A percentile compares a stretch with the other conserved stretches of the same genome.
phyloP scores from a whole-genome alignment of 2,113 vertebrate species.

The Manacus vitellinus region DNA sequence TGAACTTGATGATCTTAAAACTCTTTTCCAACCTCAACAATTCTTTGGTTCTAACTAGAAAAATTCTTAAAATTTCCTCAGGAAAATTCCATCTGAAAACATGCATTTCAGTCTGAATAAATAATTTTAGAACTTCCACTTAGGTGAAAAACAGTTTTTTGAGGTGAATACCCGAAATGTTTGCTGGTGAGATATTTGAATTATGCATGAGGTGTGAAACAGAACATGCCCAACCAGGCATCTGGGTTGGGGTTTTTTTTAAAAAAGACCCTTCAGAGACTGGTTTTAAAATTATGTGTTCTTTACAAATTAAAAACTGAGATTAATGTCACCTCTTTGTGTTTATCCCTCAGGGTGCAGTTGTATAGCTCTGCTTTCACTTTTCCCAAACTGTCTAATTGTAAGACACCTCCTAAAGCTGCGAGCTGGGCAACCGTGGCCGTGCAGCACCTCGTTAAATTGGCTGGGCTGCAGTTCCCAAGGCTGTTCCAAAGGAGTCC shows the following conservation, averaged over 20 bases:
- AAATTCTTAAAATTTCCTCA: background rate
- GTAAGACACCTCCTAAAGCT: background rate
- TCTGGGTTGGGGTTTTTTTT: background rate
- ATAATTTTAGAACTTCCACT: background rate
- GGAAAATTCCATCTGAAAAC: background rate
- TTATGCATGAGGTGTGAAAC: background rate
- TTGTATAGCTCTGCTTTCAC: background rate
- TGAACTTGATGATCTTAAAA: background rate
- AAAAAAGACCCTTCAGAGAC: background rate
- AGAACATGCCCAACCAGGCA: accelerated
- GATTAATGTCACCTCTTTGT: background rate
- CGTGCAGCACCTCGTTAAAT: accelerated
- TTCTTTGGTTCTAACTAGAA: background rate
- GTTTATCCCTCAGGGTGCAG: background rate
- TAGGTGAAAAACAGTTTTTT: background rate
- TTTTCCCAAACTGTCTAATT: background rate
- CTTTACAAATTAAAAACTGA: background rate
- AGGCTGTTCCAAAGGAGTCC: background rate
- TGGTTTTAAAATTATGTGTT: background rate
- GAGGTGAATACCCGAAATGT: background rate
- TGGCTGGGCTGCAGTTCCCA: accelerated
- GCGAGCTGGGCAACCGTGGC: accelerated
- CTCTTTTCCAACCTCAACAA: background rate
- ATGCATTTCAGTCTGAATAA: background rate
- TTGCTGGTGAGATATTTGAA: background rate